Evolutionary conservation across 2,113 vertebrate genomes (phyloP).

Genomic region (Pogonocichla stellata): DNA sequence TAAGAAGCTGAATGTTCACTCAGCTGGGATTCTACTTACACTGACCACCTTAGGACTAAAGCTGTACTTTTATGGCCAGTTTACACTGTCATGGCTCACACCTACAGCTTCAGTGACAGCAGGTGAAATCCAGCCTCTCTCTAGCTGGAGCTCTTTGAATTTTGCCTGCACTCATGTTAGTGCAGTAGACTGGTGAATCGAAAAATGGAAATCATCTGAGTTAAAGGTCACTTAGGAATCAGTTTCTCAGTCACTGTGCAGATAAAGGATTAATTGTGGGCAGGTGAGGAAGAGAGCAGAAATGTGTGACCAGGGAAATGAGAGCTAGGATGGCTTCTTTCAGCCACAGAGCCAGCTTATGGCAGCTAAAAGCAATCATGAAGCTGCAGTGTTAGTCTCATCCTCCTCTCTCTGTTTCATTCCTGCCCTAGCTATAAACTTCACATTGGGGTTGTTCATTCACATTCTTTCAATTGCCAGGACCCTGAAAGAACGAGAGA

Average conservation of each 20-base stretch:
- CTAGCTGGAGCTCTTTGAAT: not conserved
- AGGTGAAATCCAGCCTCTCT: not conserved
- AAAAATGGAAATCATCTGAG: not conserved
- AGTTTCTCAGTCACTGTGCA: not conserved
- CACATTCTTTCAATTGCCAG: not conserved
- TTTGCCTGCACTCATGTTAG: not conserved
- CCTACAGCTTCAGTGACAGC: not conserved
- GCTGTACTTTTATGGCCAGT: not conserved
- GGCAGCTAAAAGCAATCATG: not conserved
- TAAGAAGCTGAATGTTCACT: not conserved
- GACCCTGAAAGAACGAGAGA: not conserved
- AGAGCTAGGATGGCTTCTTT: not conserved
- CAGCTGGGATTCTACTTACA: not conserved
- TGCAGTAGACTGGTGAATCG: not conserved
- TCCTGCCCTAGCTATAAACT: not conserved
- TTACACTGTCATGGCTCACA: not conserved
- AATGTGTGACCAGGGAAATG: not conserved
- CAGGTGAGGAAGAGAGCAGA: not conserved
- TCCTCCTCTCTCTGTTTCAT: not conserved
- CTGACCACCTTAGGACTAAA: not conserved
- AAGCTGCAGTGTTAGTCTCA: not conserved
- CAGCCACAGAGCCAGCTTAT: not conserved
- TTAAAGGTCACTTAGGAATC: not conserved
- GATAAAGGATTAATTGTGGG: not conserved
- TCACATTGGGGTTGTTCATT: not conserved